These are phyloP conservation scores for Dicyrtomina minuta DNA, from an alignment of 2,888 invertebrate genomes.

Conservation along the genomic window DNA sequence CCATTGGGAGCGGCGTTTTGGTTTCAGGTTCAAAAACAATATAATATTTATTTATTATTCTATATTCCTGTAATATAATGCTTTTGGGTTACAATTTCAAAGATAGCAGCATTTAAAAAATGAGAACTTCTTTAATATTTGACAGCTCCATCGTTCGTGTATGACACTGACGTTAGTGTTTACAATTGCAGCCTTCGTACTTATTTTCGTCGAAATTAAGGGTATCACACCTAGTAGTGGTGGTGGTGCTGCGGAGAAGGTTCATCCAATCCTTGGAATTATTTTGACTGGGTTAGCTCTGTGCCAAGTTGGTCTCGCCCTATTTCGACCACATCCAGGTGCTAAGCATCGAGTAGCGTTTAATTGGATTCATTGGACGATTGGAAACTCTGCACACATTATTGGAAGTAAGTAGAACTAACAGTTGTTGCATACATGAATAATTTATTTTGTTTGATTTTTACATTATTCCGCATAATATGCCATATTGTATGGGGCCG, in stretches of 20 bases:
- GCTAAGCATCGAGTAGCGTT: slow-evolving; percentile 76
- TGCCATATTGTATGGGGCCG: too few species aligned
- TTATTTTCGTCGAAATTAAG: slow-evolving; percentile 79
- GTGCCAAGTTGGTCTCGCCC: slow-evolving; percentile 82
- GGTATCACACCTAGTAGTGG: slow-evolving; percentile 59
- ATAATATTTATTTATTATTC: too few species aligned
- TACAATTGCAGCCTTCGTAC: slow-evolving; percentile 73
- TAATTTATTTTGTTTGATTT: too few species aligned
- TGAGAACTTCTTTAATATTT: too few species aligned
- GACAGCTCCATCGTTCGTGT: slow-evolving; percentile 81
- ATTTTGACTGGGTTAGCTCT: slow-evolving; percentile 77
- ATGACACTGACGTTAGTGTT: slow-evolving; percentile 80
- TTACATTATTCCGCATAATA: too few species aligned
- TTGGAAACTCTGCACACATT: slow-evolving; percentile 84
- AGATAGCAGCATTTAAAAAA: too few species aligned
- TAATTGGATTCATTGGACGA: slow-evolving; percentile 89
- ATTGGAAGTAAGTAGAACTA: slow-evolving; percentile 73
- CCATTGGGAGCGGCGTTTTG: slow-evolving; percentile 83
- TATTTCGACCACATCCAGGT: slow-evolving; percentile 81
- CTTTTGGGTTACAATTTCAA: too few species aligned
- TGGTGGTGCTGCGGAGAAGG: slow-evolving; percentile 2
- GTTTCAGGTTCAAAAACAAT: slow-evolving; percentile 77
- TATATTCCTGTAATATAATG: too few species aligned
- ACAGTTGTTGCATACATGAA: too few species aligned
- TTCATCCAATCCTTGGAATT: slow-evolving; percentile 67